phyloP scores from a whole-genome alignment of 2,797 vertebrate genomes.

The Sebastes matsubarae region DNA sequence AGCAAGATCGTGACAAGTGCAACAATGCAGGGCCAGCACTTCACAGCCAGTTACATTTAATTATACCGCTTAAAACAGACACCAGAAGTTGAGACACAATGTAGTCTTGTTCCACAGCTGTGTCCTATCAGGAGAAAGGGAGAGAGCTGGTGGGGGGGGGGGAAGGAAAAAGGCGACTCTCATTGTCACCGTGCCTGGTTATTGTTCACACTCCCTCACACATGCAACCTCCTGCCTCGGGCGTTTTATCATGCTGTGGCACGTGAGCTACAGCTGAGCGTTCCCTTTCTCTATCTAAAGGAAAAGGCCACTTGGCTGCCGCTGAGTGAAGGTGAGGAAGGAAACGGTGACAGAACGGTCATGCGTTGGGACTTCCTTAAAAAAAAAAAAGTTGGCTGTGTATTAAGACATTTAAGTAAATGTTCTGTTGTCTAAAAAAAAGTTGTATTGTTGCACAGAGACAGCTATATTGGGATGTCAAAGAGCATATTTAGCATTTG shows the following conservation, averaged over 20 bases:
- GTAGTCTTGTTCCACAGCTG: slow-evolving; percentile 31
- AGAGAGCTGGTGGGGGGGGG: neutral
- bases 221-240: slow-evolving; percentile 22
- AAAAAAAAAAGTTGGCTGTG: slow-evolving; percentile 16
- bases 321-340: slow-evolving; percentile 61
- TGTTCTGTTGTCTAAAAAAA: too few relatives aligned
- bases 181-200: slow-evolving; percentile 42
- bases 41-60: slow-evolving; percentile 18
- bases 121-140: slow-evolving; percentile 32
- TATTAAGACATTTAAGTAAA: slow-evolving; percentile 1
- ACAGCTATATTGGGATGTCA: neutral
- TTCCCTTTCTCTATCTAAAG: slow-evolving; percentile 50
- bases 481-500: neutral
- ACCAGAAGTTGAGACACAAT: neutral
- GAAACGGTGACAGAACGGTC: slow-evolving; percentile 52
- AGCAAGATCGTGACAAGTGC: slow-evolving; percentile 11
- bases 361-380: slow-evolving; percentile 56
- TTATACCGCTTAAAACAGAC: slow-evolving; percentile 5
- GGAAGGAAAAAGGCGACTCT: slow-evolving; percentile 32
- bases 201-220: slow-evolving; percentile 62
- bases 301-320: slow-evolving; percentile 49
- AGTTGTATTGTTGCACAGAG: neutral
- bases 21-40: neutral
- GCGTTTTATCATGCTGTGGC: slow-evolving; percentile 55
- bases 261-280: slow-evolving; percentile 49